phyloP scores from a whole-genome alignment of 2,888 invertebrate genomes.

The Andrena haemorrhoa region DNA sequence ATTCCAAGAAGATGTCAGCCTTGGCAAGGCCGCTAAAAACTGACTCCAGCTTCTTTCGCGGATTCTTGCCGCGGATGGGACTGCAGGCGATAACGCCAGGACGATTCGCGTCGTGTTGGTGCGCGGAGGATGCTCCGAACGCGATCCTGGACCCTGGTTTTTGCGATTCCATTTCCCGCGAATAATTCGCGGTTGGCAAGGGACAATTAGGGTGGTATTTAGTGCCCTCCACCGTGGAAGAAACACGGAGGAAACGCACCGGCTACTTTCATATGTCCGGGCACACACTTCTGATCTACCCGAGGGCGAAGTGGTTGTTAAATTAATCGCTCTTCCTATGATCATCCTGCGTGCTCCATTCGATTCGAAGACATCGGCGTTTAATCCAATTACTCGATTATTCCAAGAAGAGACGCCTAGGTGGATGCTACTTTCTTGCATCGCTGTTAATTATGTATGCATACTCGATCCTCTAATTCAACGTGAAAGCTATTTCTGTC shows the following conservation, averaged over 20 bases:
- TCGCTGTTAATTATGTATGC: background rate
- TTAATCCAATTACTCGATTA: background rate
- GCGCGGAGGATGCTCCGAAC: conserved; percentile 46
- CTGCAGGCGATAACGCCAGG: conserved; percentile 51
- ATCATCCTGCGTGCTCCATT: conserved; percentile 11
- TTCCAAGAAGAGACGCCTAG: background rate
- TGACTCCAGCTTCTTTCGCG: conserved; percentile 71
- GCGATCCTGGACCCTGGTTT: conserved; percentile 56
- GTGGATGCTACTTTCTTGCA: background rate
- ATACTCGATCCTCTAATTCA: background rate
- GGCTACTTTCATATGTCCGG: background rate
- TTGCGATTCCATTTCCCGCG: conserved; percentile 64
- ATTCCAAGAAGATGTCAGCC: conserved; percentile 76
- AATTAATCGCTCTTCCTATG: conserved; percentile 33
- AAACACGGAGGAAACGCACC: background rate
- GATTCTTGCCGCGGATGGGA: conserved; percentile 67
- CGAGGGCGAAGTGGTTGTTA: conserved; percentile 15
- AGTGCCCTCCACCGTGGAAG: background rate
- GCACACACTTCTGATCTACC: background rate
- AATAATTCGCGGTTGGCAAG: conserved; percentile 57
- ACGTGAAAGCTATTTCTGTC: background rate
- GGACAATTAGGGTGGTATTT: conserved; percentile 57
- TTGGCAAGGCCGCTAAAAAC: conserved; percentile 77
- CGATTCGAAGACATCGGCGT: background rate
- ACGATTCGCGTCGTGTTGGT: conserved; percentile 51